Evolutionary conservation across 2,113 vertebrate genomes (phyloP).

Genomic region (Cranoglanis bouderius): DNA sequence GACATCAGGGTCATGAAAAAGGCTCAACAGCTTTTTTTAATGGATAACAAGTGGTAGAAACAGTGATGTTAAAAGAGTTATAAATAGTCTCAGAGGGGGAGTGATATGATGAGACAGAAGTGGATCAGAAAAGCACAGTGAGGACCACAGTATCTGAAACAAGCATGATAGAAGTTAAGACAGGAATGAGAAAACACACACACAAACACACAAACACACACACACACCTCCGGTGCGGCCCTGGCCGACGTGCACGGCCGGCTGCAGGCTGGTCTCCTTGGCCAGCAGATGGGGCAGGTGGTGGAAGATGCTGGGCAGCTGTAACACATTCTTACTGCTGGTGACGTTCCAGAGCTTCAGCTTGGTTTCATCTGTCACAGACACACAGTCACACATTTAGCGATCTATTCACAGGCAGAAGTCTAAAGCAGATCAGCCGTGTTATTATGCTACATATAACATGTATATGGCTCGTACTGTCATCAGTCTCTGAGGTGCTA

Average conservation of each 20-base stretch:
- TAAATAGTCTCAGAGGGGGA: neutral
- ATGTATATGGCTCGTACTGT: neutral
- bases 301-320: constrained; percentile 96
- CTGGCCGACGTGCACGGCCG: constrained; percentile 91
- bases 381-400: constrained; percentile 30
- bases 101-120: neutral
- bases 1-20: constrained; percentile 17
- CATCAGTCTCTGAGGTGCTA: neutral
- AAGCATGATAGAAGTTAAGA: neutral
- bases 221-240: constrained; percentile 90
- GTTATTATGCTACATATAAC: neutral
- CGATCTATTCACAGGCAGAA: neutral
- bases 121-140: neutral
- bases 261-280: constrained; percentile 93
- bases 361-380: constrained; percentile 87
- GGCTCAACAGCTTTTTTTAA: neutral
- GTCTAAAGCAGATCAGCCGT: neutral
- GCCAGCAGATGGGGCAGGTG: constrained; percentile 97
- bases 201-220: constrained; percentile 4
- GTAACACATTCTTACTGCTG: constrained; percentile 91
- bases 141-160: neutral
- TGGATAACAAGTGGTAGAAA: neutral
- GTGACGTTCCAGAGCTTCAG: constrained; percentile 94
- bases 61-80: neutral
- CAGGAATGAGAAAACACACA: neutral